Evolutionary conservation across 2,888 invertebrate genomes (phyloP).

Genomic region (Mythimna pallens): DNA sequence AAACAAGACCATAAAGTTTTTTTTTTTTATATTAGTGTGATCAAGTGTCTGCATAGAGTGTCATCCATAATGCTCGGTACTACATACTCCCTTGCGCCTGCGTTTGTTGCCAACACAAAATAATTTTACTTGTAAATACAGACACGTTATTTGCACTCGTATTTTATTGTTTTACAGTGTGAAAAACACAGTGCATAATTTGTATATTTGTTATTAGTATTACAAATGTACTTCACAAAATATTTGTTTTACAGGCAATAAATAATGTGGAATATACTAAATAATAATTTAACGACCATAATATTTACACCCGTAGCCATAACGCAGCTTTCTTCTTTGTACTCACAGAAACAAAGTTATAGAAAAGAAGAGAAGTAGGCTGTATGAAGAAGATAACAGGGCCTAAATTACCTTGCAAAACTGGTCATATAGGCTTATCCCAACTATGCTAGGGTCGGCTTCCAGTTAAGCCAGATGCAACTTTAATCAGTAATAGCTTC

Average conservation of each 20-base stretch:
- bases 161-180: slow-evolving; percentile 45
- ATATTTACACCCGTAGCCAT: not conserved
- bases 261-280: slow-evolving; percentile 25
- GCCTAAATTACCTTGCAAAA: not conserved
- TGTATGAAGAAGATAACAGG: not conserved
- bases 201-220: slow-evolving; percentile 21
- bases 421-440: no score
- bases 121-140: slow-evolving; percentile 56
- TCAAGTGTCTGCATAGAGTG: not conserved
- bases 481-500: no score
- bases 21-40: no score
- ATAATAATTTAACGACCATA: slow-evolving; percentile 9
- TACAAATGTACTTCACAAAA: slow-evolving; percentile 35
- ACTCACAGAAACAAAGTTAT: not conserved
- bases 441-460: no score
- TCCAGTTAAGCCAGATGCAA: no score
- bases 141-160: slow-evolving; percentile 37
- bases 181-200: slow-evolving; percentile 41
- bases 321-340: not conserved
- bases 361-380: not conserved
- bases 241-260: slow-evolving; percentile 55
- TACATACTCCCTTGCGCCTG: slow-evolving; percentile 2
- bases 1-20: no score
- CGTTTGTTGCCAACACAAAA: slow-evolving; percentile 37
- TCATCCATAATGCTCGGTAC: no score